Percentiles rank a stretch among this genome's conserved stretches.
Evolutionary conservation across 2,888 invertebrate genomes (phyloP).

Genomic region (Agriopis leucophaearia): DNA sequence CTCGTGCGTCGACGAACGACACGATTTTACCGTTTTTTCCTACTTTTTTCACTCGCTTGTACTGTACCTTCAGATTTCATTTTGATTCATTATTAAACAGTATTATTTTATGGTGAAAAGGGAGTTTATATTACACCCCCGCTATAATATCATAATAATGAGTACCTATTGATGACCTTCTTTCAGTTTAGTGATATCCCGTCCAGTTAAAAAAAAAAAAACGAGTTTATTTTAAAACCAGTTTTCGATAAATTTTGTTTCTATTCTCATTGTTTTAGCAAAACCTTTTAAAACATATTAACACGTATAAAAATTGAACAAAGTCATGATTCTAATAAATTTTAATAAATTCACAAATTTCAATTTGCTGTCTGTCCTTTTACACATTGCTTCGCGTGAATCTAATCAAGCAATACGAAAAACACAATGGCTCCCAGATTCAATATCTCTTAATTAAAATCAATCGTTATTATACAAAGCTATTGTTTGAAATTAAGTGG

Average conservation of each 20-base stretch:
- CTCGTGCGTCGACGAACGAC: too few species aligned
- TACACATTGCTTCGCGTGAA: slow-evolving; percentile 78
- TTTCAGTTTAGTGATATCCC: too few species aligned
- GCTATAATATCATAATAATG: too few species aligned
- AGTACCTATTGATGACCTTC: too few species aligned
- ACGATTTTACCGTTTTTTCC: too few species aligned
- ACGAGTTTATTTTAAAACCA: neutral
- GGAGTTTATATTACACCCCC: too few species aligned
- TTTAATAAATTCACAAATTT: slow-evolving; percentile 68
- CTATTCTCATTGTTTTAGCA: neutral
- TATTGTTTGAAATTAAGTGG: slow-evolving; percentile 49
- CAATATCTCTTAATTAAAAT: slow-evolving; percentile 82
- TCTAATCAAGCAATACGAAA: slow-evolving; percentile 75
- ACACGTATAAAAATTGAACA: slow-evolving; percentile 9
- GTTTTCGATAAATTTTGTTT: neutral
- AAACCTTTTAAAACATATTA: neutral
- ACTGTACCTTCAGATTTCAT: too few species aligned
- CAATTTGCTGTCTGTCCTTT: slow-evolving; percentile 77
- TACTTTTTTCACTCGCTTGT: too few species aligned
- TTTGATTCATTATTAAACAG: too few species aligned
- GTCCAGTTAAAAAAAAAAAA: too few species aligned
- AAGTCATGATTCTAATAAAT: slow-evolving; percentile 58
- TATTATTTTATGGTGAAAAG: too few species aligned
- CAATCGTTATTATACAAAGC: slow-evolving; percentile 69
- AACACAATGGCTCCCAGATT: slow-evolving; percentile 71